Conservation (phyloP, 2,797 vertebrate species). For the Pseudomugil tenellus region DNA sequence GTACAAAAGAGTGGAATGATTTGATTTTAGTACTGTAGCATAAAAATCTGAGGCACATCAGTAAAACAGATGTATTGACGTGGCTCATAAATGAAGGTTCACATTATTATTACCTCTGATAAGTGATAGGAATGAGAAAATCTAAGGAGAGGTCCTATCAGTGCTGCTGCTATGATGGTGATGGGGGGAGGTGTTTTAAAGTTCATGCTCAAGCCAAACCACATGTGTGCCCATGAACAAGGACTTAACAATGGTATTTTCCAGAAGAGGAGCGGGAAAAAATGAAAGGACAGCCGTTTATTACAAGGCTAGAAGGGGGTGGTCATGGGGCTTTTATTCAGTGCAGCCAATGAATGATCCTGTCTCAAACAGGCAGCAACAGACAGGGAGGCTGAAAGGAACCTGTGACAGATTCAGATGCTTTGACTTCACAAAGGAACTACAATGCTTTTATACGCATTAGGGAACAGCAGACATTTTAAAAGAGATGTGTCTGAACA, state of each 20-base stretch:
- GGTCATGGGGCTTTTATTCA: constrained; percentile 57
- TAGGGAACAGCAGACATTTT: background rate
- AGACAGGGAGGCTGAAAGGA: constrained; percentile 45
- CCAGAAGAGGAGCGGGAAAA: constrained; percentile 46
- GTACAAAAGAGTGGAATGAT: background rate
- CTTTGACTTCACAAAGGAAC: constrained; percentile 15
- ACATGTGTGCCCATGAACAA: constrained; percentile 54
- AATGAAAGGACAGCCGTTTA: constrained; percentile 62
- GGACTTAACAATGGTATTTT: constrained; percentile 60
- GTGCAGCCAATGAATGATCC: constrained; percentile 52
- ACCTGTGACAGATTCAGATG: constrained; percentile 49
- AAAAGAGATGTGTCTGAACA: background rate
- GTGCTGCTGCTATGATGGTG: constrained; percentile 3
- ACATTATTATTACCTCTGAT: constrained; percentile 38
- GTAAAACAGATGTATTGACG: constrained; percentile 17
- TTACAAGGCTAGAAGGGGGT: constrained; percentile 49
- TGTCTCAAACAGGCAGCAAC: constrained; percentile 38
- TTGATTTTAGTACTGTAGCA: constrained; percentile 11
- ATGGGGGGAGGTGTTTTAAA: constrained; percentile 54
- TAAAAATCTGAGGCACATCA: constrained; percentile 35
- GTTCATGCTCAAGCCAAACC: constrained; percentile 45
- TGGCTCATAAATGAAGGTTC: constrained; percentile 32
- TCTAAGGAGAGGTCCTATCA: constrained; percentile 21
- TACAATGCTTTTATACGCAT: background rate
- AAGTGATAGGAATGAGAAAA: constrained; percentile 33